These are phyloP conservation scores for Phalanger gymnotis DNA, from an alignment of 2,797 vertebrate species.

Conservation along the genomic window DNA sequence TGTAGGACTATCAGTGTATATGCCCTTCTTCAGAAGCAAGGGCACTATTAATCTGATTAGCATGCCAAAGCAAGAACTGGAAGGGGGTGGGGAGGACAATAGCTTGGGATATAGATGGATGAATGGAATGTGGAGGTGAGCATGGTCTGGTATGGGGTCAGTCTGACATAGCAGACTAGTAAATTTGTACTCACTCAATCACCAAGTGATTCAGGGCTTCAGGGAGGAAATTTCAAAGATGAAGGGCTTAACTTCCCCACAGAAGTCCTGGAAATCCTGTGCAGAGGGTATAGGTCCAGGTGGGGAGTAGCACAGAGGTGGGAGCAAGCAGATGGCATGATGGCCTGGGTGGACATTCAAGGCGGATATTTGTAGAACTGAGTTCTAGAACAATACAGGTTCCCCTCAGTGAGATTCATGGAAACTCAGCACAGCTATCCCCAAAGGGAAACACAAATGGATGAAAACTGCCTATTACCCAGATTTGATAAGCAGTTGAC, in stretches of 20 bases:
- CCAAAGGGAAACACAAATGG: neutral
- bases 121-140: neutral
- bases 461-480: neutral
- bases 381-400: neutral
- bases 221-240: neutral
- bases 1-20: neutral
- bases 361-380: neutral
- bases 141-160: neutral
- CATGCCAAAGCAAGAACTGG: neutral
- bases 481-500: neutral
- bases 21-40: neutral
- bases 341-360: neutral
- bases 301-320: neutral
- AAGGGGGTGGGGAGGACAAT: neutral
- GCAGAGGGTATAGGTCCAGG: neutral
- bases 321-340: neutral
- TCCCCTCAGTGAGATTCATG: neutral
- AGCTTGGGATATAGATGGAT: neutral
- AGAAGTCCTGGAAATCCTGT: neutral
- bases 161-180: neutral
- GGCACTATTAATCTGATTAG: neutral
- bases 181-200: neutral
- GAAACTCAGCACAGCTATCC: neutral
- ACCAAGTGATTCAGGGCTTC: neutral
- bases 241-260: neutral